Base-by-base conservation (phyloP, 2,797 vertebrate genomes). In the Acipenser ruthenus region DNA sequence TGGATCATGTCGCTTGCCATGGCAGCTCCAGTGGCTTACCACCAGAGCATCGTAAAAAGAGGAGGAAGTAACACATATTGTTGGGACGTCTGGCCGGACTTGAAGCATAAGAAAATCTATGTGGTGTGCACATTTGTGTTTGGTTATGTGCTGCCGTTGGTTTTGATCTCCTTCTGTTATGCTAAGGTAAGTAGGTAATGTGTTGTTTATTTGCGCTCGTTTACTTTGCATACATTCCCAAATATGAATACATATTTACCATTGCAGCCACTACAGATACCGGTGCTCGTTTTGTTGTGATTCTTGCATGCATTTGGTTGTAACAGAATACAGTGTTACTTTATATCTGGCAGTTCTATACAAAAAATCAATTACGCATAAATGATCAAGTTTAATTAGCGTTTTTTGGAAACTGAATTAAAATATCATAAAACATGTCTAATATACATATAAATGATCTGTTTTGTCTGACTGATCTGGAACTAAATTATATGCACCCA, bases 81-180 rank as follows among this genome's bases (percentile, higher is more conserved):
- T 86, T 99, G 97, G 97, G 96, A 96, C 78, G 82, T 86, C 62
- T 99, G 96, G 96, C 87, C 89, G 11, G 84, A 92, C 76, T 85
- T 74, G 0, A 87, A 69, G 70, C 90, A 92, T 70, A 97, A 91
- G 82, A 94, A 92, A 66, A 76, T 94, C 71, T 99, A 99, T 0
- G 93, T 96, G 67, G 86, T 97, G 55, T 94, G 91, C 87, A 95
- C 91, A 0, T 99, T 99, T n/a, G 77, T 99, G 50, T 94, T 99
- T 1, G 97, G 97, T 0, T 99, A 99, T 63, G 87, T 99, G 75
- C 74, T 99, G 70, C 97, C 97, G 0, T 83, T 99, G 67, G 86
- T 96, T 76, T 91, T 99, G 53, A 99, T 99, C 70, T 95, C 93
- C 66, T 99, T 96, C 87, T 99, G 96, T 83, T 99, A 99, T 6